Evolutionary conservation across 2,888 invertebrate genomes (phyloP), one percentile per base, ranked within the genome.

Genomic region (Acrobasis consociella): DNA sequence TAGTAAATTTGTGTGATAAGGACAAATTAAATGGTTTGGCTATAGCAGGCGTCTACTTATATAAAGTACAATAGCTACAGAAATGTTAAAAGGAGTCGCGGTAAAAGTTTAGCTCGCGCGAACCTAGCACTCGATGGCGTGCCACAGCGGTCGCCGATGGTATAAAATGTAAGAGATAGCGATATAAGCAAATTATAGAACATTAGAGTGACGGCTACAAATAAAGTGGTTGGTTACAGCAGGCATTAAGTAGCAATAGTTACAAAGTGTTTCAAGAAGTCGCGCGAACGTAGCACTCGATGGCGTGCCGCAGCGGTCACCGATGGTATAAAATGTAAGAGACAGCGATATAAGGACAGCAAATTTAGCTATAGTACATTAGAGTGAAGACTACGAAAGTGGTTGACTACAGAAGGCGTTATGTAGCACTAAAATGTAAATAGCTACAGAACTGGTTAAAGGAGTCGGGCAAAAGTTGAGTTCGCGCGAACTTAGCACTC

Each of bases 31-130:
- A 80, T 79, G 79, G 81, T 81, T 80, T 74, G 70, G 73, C 74
- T 78, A 73, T 69, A 72, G 74, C 72, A 71, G 74, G 75, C 74
- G 79, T 65, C 81, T 75, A 74, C 76, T 77, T 84, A 86, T 87
- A 86, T 87, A 87, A 87, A 87, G 87, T 86, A 86, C n/a, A 88
- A 88, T 86, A 83, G 83, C 80, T 79, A 78, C 76, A 81, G 82
- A 83, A 89, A 86, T 87, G 87, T 86, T 86, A 83, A 85, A 86
- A 84, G 82, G 83, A 85, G 82, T 78, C 82, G 81, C 76, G 77
- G 81, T 79, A 75, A 81, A 86, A 87, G 81, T 87, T 87, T 78
- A 78, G 76, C 80, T 77, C 83, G 79, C 82, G 84, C 81, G 80
- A 87, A 86, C 83, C 86, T 85, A 79, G 80, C 81, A 82, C 83